Evolutionary conservation across 92 coral and sea anemone species (phyloP).

Genomic region (Palythoa grandis): DNA sequence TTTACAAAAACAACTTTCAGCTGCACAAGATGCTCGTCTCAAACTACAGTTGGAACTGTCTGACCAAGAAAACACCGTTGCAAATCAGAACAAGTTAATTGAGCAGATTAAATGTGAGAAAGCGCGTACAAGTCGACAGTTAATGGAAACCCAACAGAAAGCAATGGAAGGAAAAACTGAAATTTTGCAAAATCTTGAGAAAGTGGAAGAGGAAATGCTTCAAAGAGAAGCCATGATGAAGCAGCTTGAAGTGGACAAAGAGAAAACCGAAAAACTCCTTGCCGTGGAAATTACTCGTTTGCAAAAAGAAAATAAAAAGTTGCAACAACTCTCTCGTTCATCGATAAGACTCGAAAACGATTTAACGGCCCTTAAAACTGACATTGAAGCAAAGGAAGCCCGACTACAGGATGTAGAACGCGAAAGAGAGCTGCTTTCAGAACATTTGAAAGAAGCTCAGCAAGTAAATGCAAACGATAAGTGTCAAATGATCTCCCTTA

Average conservation of each 20-base stretch:
- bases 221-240: constrained; percentile 63
- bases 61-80: constrained; percentile 62
- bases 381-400: constrained; percentile 52
- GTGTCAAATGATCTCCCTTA: constrained; percentile 55
- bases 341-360: constrained; percentile 64
- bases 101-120: constrained; percentile 74
- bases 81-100: constrained; percentile 61
- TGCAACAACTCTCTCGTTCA: constrained; percentile 50
- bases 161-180: constrained; percentile 79
- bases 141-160: constrained; percentile 77
- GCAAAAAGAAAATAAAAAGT: constrained; percentile 59
- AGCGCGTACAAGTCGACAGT: constrained; percentile 72
- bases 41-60: constrained; percentile 74
- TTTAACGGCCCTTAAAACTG: constrained; percentile 61
- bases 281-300: constrained; percentile 62
- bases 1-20: constrained; percentile 74
- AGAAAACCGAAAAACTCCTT: constrained; percentile 56
- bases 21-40: constrained; percentile 74
- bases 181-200: constrained; percentile 78
- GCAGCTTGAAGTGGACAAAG: constrained; percentile 68
- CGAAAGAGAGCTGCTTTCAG: constrained; percentile 64
- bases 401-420: constrained; percentile 42
- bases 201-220: constrained; percentile 67
- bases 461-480: constrained; percentile 53
- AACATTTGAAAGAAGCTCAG: constrained; percentile 65